phyloP scores from a whole-genome alignment of 2,888 invertebrate genomes.

The Tetrapedia diversipes region DNA sequence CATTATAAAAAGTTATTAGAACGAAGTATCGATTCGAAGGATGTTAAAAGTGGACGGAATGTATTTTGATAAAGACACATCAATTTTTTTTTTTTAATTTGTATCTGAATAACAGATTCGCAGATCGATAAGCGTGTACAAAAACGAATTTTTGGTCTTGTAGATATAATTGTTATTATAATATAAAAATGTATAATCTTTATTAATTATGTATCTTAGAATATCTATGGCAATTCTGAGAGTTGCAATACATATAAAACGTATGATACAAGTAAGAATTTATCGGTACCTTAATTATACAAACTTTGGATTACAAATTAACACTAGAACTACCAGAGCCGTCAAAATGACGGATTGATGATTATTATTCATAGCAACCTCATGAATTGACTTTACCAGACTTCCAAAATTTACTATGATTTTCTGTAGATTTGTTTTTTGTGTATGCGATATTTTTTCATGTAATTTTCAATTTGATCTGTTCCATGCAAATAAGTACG shows the following conservation, averaged over 20 bases:
- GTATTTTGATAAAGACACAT: constrained; percentile 48
- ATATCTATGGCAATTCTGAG: constrained; percentile 57
- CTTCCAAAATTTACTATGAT: no score
- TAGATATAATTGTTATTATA: neutral
- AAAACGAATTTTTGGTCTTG: constrained; percentile 9
- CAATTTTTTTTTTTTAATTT: constrained; percentile 5
- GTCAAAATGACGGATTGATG: no score
- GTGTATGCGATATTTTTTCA: no score
- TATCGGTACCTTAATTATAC: constrained; percentile 46
- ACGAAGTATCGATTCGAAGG: neutral
- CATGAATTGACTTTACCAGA: no score
- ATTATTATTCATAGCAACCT: no score
- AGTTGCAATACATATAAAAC: constrained; percentile 23
- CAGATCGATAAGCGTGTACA: constrained; percentile 8
- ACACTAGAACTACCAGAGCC: no score
- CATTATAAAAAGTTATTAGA: neutral
- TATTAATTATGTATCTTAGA: constrained; percentile 18
- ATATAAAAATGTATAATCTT: constrained; percentile 17
- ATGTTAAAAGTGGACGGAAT: constrained; percentile 49
- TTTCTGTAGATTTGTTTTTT: no score
- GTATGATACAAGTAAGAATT: constrained; percentile 4
- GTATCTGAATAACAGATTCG: constrained; percentile 14
- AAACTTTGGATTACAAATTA: no score
- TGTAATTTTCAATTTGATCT: no score
- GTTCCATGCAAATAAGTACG: no score